Evolutionary conservation across 30 jellyfish, hydroid and myxozoan species (phyloP), one percentile per base, ranked within the genome.

Genomic region (Aurelia aurita complex sp. Pacific): DNA sequence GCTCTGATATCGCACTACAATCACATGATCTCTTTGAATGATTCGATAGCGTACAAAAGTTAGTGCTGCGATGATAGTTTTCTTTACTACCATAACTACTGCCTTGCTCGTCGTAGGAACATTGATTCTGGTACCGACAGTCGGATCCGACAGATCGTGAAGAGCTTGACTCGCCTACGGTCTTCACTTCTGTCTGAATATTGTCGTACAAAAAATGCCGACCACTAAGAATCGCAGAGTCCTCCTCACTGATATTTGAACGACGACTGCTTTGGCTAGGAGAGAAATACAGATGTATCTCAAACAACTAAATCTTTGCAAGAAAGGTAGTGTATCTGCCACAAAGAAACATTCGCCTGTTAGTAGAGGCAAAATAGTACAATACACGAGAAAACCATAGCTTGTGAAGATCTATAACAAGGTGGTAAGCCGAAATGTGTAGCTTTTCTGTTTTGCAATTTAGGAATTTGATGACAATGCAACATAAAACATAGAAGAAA

Each of bases 121-220:
- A 75, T 34, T 75, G 85, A 55, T 23, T 34, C 18, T 54, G 85
- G 18, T 51, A 15, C 18, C 85, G 85, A 75, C 33, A 19, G 36
- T 57, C 85, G 15, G 74, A 54, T n/a, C 85, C 69, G 60, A 71
- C 74, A 10, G 74, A 33, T 23, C 68, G 89, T 35, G 60, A 67
- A 16, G 46, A 51, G 40, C 77, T 82, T 46, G 85, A 52, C 77
- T 73, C 63, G 35, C 85, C 85, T 8, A 15, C 53, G n/a, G 54
- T 69, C 69, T 33, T 34, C n/a, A 81, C 76, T 10, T 51, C 69
- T 10, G 34, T 33, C 16, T 23, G 52, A 2, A 18, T 73, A 13
- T 14, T 16, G 60, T 70, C 50, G 38, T 38, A 50, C 15, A 32
- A 17, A 79, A 46, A 54, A 64, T 42, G 51, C 74, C 60, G 70